Evolutionary conservation across 2,113 vertebrate genomes (phyloP).

Genomic region (Xiphias gladius): DNA sequence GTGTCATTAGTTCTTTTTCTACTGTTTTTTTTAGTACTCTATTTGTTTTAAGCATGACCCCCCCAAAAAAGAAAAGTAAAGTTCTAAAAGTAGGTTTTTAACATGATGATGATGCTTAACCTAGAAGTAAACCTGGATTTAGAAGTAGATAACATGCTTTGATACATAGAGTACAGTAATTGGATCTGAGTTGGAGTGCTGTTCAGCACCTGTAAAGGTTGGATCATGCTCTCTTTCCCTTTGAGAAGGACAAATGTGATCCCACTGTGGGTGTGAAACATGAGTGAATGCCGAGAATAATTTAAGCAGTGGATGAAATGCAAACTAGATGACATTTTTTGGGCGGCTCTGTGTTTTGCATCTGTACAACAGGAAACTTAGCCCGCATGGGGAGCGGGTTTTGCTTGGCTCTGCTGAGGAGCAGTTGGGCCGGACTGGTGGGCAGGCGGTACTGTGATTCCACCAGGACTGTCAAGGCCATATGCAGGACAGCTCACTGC

Average conservation of each 20-base stretch:
- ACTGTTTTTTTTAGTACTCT: not conserved
- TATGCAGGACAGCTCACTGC: constrained; percentile 50
- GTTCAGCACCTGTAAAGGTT: not conserved
- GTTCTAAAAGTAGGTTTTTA: not conserved
- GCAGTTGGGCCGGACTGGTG: constrained; percentile 66
- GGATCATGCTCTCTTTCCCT: constrained; percentile 25
- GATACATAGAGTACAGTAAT: not conserved
- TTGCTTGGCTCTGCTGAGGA: constrained; percentile 51
- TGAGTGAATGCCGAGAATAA: constrained; percentile 59
- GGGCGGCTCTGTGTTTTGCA: not conserved
- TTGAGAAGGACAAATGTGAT: constrained; percentile 56
- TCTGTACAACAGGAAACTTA: constrained; percentile 51
- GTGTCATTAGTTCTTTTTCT: not conserved
- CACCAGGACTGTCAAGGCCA: constrained; percentile 34
- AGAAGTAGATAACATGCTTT: not conserved
- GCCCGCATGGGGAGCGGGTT: constrained; percentile 42
- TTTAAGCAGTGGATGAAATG: constrained; percentile 48
- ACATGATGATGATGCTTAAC: not conserved
- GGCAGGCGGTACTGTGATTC: constrained; percentile 47
- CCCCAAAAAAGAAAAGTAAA: too few species aligned
- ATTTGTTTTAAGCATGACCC: not conserved
- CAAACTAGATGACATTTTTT: constrained; percentile 40
- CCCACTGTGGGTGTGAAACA: constrained; percentile 71
- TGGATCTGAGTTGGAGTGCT: constrained; percentile 4
- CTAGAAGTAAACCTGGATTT: not conserved